Evolutionary conservation across 2,888 invertebrate species (phyloP).

Genomic region (Dugesia japonica): DNA sequence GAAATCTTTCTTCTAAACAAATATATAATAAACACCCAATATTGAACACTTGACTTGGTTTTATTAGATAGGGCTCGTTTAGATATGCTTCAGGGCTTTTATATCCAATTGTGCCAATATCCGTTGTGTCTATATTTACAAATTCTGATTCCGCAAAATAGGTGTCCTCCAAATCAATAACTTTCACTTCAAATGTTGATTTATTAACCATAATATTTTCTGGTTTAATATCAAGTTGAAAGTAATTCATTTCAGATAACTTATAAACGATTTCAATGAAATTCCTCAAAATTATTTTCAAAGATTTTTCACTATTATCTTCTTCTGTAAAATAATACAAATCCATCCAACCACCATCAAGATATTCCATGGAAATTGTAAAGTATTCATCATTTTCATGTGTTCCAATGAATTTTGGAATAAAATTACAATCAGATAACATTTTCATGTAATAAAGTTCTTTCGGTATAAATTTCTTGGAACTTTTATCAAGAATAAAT

Average conservation of each 20-base stretch:
- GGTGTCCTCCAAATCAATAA: background rate
- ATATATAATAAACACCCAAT: background rate
- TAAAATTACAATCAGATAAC: background rate
- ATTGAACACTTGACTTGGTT: conserved; percentile 12
- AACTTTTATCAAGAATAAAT: background rate
- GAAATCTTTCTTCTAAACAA: background rate
- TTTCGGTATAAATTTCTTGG: background rate
- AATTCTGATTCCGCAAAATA: background rate
- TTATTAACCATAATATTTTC: conserved; percentile 1
- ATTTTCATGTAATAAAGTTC: background rate
- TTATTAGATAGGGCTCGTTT: background rate
- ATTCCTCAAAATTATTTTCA: background rate
- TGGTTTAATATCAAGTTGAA: background rate
- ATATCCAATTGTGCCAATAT: background rate
- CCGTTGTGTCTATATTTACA: background rate
- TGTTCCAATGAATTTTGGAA: background rate
- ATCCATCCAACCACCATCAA: background rate
- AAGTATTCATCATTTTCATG: background rate
- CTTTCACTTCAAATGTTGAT: background rate
- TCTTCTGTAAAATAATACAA: background rate
- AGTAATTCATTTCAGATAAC: background rate
- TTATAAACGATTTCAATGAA: background rate
- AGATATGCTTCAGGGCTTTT: background rate
- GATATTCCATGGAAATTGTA: background rate
- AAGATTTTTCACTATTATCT: background rate